Percentiles rank a stretch among this genome's conserved stretches.
Evolutionary conservation across 2,113 vertebrate genomes (phyloP).

Genomic region (Labeo catla): DNA sequence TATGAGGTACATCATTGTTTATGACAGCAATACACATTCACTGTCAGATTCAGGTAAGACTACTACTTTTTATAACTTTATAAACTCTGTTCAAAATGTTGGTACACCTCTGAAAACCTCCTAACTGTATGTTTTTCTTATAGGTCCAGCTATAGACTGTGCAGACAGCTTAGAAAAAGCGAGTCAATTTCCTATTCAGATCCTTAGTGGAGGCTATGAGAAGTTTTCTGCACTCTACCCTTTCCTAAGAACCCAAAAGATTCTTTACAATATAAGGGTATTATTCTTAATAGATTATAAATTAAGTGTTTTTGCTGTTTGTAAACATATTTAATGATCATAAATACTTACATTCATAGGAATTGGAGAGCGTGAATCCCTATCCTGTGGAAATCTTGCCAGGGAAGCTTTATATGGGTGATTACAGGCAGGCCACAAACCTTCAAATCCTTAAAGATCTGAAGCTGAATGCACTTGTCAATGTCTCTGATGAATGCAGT

Average conservation of each 20-base stretch:
- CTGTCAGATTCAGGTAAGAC: constrained; percentile 64
- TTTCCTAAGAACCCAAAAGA: constrained; percentile 81
- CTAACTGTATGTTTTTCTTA: not conserved
- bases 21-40: constrained; percentile 75
- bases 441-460: constrained; percentile 79
- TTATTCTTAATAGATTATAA: not conserved
- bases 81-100: not conserved
- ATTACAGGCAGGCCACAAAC: constrained; percentile 77
- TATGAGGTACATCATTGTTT: constrained; percentile 82
- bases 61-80: constrained; percentile 1
- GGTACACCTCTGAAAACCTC: not conserved
- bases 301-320: not conserved
- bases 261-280: constrained; percentile 84
- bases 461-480: constrained; percentile 82
- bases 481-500: constrained; percentile 72
- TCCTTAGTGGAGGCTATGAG: constrained; percentile 81
- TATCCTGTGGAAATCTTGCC: constrained; percentile 87
- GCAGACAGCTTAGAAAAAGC: constrained; percentile 67
- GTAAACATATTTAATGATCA: not conserved
- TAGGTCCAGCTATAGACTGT: constrained; percentile 66
- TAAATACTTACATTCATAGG: constrained; percentile 69
- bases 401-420: constrained; percentile 81
- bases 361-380: constrained; percentile 80
- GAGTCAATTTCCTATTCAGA: constrained; percentile 68
- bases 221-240: constrained; percentile 79